phyloP scores from a whole-genome alignment of 2,888 invertebrate genomes.

The Stenurella melanura region DNA sequence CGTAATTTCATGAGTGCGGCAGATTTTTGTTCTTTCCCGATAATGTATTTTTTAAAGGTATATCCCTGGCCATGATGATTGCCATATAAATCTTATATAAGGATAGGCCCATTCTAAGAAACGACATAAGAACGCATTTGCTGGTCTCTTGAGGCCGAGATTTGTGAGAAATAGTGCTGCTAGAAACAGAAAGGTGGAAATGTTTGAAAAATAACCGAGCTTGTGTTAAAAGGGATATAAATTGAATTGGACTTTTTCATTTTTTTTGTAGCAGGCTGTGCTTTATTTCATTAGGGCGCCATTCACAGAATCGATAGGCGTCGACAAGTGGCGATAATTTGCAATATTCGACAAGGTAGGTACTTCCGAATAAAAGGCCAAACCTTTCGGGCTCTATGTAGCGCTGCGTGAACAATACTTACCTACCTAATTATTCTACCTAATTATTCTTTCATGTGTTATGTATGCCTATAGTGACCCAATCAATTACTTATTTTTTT shows the following conservation, averaged over 20 bases:
- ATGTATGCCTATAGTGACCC: too few relatives aligned
- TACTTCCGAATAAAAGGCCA: neutral
- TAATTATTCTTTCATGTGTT: too few relatives aligned
- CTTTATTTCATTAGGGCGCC: slow-evolving; percentile 9
- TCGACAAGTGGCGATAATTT: slow-evolving; percentile 18
- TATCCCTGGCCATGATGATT: slow-evolving; percentile 1
- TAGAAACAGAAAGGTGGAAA: neutral
- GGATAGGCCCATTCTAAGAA: slow-evolving; percentile 9
- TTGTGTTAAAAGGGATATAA: slow-evolving; percentile 14
- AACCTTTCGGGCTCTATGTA: neutral
- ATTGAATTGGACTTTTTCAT: slow-evolving; percentile 17
- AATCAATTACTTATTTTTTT: too few relatives aligned
- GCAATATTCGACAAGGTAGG: neutral
- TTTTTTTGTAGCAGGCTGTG: slow-evolving; percentile 20
- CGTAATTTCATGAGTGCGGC: neutral
- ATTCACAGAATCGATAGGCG: slow-evolving; percentile 13
- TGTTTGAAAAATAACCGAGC: slow-evolving; percentile 19
- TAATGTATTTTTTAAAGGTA: slow-evolving; percentile 2
- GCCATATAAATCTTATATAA: slow-evolving; percentile 16
- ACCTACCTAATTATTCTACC: too few relatives aligned
- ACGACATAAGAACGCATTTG: slow-evolving; percentile 5
- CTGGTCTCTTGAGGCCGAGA: slow-evolving; percentile 13
- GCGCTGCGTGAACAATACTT: neutral
- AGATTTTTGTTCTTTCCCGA: neutral
- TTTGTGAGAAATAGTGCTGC: slow-evolving; percentile 16